Evolutionary conservation across 2,888 invertebrate genomes (phyloP), one percentile per base, ranked within the genome.

Genomic region (Philopedon plagiatum): DNA sequence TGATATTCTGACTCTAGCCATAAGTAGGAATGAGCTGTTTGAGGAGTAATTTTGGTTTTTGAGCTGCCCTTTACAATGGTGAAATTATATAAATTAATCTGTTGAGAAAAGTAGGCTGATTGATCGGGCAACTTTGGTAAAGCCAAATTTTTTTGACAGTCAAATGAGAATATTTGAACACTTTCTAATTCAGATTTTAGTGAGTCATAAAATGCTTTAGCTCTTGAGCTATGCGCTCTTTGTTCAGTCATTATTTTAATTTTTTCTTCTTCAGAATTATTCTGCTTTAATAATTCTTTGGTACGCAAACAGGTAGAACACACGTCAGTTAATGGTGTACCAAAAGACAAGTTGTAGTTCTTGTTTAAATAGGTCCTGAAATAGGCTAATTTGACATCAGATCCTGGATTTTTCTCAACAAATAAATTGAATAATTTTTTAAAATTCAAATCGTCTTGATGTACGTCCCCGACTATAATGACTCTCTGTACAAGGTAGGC

Each of bases 41-140:
- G 8, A 23, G 37, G 58, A 15, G 32, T 46, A 15, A 72, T 13
- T 58, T 49, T 37, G 7, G 11, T 21, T 18, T 70, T 46, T 1
- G 65, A 70, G 18, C 15, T 51, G 5, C 46, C 57, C 21, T 19
- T 5, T 8, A 67, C 57, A 58, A 73, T 23, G 41, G 73, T 64
- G 39, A 73, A 73, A 51, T 69, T 69, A 51, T 64, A 65, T 29
- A 54, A n/a, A 64, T 73, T 51, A 49, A 73, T 37, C 29, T 70
- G 65, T 39, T 51, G 68, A 44, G 29, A 29, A 23, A 60, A 70
- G 57, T 73, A 70, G n/a, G 44, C 19, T 4, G 26, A 11, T 34
- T 73, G 69, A 23, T 73, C 69, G n/a, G 64, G 64, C 11, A 70
- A 23, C 51, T 70, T 69, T 21, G 73, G 61, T 18, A 73, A 39